A percentile compares a stretch with the other conserved stretches of the same genome.
Conservation (phyloP, 2,888 invertebrate species). For the Agrotis clavis region DNA sequence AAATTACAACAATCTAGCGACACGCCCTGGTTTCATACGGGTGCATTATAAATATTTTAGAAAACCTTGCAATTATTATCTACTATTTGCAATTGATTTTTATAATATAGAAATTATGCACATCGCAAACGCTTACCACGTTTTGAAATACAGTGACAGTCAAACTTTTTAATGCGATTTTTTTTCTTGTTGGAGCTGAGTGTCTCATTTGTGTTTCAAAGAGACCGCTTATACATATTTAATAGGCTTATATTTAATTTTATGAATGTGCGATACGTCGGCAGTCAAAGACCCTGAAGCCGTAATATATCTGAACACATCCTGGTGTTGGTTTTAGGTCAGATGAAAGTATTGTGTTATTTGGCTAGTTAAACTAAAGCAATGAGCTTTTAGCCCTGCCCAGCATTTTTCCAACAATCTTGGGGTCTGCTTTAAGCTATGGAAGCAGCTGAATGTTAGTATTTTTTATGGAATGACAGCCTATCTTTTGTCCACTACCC, state of each 20-base stretch:
- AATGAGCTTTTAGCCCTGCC: neutral
- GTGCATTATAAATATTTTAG: neutral
- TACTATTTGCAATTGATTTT: no score
- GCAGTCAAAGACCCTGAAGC: neutral
- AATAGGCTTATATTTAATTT: slow-evolving; percentile 25
- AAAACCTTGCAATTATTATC: neutral
- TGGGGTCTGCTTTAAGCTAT: no score
- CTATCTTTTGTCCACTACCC: no score
- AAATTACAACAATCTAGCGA: neutral
- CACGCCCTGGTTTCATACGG: neutral
- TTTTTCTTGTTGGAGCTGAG: neutral
- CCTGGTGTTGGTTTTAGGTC: slow-evolving; percentile 11
- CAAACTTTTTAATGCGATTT: slow-evolving; percentile 5
- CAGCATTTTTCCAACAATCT: no score
- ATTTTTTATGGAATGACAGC: no score
- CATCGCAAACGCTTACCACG: slow-evolving; percentile 14
- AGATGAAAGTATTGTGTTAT: neutral
- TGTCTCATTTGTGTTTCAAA: slow-evolving; percentile 33
- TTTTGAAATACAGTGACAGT: slow-evolving; percentile 27
- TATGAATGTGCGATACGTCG: slow-evolving; percentile 23
- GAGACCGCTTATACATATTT: slow-evolving; percentile 34
- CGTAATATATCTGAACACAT: neutral
- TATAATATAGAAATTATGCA: neutral
- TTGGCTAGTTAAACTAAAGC: no score
- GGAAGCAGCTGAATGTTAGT: no score